Evolutionary conservation across 2,888 invertebrate genomes (phyloP).

Genomic region (Monochamus alternatus): DNA sequence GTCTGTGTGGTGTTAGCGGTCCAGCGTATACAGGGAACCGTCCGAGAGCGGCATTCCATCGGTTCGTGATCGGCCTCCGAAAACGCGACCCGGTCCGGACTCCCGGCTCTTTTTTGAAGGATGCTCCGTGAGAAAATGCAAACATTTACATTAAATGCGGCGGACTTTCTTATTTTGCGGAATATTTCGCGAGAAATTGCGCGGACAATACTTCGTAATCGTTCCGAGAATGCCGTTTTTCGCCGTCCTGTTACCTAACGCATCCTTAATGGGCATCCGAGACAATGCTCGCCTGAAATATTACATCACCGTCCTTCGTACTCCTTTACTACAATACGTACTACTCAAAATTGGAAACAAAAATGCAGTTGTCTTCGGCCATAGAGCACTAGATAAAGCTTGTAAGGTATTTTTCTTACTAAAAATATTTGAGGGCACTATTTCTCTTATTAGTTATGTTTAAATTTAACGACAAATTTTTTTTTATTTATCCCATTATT

Average conservation of each 20-base stretch:
- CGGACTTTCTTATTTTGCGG: constrained; percentile 38
- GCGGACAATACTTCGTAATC: constrained; percentile 16
- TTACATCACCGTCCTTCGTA: not conserved
- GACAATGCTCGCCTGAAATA: not conserved
- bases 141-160: constrained; percentile 52
- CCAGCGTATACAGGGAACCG: constrained; percentile 41
- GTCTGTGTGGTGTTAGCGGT: constrained; percentile 50
- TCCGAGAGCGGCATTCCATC: constrained; percentile 51
- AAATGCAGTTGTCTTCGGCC: no score
- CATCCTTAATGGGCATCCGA: not conserved
- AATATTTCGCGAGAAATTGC: constrained; percentile 39
- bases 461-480: no score
- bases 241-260: constrained; percentile 18
- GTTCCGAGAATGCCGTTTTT: constrained; percentile 27
- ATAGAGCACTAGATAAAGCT: no score
- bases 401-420: no score
- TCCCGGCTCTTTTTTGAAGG: constrained; percentile 51
- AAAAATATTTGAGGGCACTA: no score
- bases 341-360: no score
- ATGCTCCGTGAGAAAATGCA: constrained; percentile 55
- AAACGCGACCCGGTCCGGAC: constrained; percentile 47
- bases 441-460: no score
- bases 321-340: no score
- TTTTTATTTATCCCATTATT: no score
- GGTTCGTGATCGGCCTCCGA: constrained; percentile 57